Evolutionary conservation across 2,113 vertebrate species (phyloP), one percentile per base, ranked within the genome.

Genomic region (Catharus bicknelli): DNA sequence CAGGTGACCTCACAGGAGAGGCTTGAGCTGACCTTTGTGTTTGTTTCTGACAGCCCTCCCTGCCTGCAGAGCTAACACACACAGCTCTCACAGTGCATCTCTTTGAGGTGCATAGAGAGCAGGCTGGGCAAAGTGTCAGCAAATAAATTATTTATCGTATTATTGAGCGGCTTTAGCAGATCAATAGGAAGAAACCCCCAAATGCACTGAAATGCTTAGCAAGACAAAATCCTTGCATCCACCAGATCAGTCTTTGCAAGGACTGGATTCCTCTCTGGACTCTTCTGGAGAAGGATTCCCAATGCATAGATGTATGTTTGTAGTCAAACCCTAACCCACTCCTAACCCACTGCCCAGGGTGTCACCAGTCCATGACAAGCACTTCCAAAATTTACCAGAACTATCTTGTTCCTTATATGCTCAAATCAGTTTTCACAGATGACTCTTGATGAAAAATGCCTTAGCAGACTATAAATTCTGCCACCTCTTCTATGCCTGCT

Each of bases 381-480:
- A 73, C 66, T 57, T 55, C 25, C 63, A 79, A 87, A 38, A 77
- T 19, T 48, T 32, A 34, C 5, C 36, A 74, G 72, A 91, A 80
- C 32, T 27, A 47, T 61, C 64, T 57, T 69, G 5, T 6, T 86
- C 64, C 80, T 85, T 66, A 34, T 11, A 19, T 25, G 43, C 51
- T 80, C 64, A 23, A 62, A 81, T 63, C 25, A 50, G 78, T 48
- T 83, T 86, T 78, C 74, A 88, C 23, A 78, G 63, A 74, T 32
- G n/a, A 91, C 57, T 67, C 72, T 17, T 36, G n/a, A 85, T 15
- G 13, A 84, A 81, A 95, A 91, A 83, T 11, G 9, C 77, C 89
- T 89, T 29, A 90, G 88, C 23, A 15, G n/a, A 74, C 61, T 69
- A 54, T 79, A 87, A 93, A 87, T 95, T 83, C 88, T 85, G 53